Evolutionary conservation across 2,113 vertebrate species (phyloP).

Genomic region (Gorsachius goisagi): DNA sequence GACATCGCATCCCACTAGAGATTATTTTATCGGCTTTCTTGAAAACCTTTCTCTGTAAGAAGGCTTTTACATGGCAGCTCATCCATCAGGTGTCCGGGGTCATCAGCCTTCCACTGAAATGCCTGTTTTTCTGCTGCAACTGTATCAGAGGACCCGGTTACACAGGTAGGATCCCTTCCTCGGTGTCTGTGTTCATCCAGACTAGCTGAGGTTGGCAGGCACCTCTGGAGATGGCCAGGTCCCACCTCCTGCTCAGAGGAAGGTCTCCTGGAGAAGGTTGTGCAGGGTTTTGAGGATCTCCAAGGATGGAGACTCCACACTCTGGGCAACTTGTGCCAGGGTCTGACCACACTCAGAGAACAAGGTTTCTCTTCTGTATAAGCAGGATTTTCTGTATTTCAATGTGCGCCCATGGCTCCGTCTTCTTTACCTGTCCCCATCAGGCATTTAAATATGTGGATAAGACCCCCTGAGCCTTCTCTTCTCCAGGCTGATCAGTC

Average conservation of each 20-base stretch:
- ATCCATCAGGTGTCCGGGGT: not conserved
- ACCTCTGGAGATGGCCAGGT: not conserved
- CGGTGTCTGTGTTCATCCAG: not conserved
- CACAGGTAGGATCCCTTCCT: not conserved
- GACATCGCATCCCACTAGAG: not conserved
- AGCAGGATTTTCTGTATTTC: not conserved
- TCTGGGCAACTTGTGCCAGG: not conserved
- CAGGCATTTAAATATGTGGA: not conserved
- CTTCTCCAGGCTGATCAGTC: not conserved
- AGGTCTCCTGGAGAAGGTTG: not conserved
- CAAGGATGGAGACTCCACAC: not conserved
- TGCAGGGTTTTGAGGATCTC: not conserved
- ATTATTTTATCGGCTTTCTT: not conserved
- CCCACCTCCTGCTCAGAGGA: not conserved
- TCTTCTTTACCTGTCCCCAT: not conserved
- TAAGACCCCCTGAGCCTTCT: not conserved
- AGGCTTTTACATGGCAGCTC: not conserved
- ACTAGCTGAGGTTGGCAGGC: not conserved
- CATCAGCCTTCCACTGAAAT: not conserved
- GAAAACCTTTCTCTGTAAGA: not conserved
- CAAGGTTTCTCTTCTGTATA: not conserved
- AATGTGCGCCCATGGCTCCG: not conserved
- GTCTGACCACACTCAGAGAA: not conserved
- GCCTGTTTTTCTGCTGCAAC: not conserved
- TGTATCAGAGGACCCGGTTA: not conserved